Percentiles rank a stretch among this genome's conserved stretches.
phyloP scores from a whole-genome alignment of 1,140 invertebrate species.

The Leptinotarsa texana region DNA sequence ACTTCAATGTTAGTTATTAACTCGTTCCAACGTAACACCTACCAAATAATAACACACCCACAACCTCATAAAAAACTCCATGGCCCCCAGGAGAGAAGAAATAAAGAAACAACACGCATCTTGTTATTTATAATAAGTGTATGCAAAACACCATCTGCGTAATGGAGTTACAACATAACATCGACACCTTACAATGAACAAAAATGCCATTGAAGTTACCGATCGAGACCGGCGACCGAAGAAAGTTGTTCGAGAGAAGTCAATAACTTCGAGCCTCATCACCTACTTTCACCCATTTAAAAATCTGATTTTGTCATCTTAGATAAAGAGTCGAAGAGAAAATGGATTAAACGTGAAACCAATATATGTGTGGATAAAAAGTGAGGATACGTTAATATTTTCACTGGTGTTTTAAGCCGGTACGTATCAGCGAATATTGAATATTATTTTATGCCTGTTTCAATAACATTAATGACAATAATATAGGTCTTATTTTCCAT shows the following conservation, averaged over 20 bases:
- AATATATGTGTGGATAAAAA: too few species aligned
- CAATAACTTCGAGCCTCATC: conserved; percentile 35
- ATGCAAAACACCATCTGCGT: conserved; percentile 1
- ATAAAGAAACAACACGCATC: not conserved
- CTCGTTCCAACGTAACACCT: not conserved
- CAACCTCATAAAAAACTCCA: not conserved
- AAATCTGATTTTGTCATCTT: conserved; percentile 17
- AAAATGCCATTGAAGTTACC: conserved; percentile 12
- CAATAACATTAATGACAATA: too few species aligned
- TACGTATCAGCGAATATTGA: too few species aligned
- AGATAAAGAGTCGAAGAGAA: not conserved
- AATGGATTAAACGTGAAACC: not conserved
- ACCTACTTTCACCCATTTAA: conserved; percentile 36
- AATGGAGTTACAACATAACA: conserved; percentile 2
- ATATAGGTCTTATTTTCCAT: too few species aligned
- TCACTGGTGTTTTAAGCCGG: too few species aligned
- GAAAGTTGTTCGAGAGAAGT: conserved; percentile 17
- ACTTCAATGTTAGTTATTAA: not conserved
- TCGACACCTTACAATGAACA: conserved; percentile 16
- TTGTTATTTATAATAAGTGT: not conserved
- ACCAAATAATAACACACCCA: not conserved
- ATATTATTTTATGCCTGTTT: too few species aligned
- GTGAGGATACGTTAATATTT: too few species aligned
- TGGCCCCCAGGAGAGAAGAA: not conserved
- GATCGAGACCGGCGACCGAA: not conserved